Percentiles rank a stretch among this genome's conserved stretches.
These are phyloP conservation scores for Plecotus auritus DNA, from an alignment of 2,113 vertebrate species.

Conservation along the genomic window DNA sequence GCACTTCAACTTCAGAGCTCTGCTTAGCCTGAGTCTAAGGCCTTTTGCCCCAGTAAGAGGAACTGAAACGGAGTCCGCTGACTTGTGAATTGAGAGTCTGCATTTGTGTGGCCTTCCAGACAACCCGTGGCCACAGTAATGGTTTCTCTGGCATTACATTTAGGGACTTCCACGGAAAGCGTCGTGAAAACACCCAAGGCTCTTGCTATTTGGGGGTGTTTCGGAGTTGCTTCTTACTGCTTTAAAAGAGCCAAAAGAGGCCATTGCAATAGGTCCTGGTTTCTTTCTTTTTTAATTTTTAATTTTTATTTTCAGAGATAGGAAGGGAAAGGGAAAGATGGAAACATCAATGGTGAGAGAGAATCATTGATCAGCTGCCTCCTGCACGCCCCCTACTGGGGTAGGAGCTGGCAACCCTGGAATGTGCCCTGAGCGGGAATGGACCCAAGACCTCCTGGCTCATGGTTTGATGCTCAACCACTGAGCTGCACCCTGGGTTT, in stretches of 20 bases:
- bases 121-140: background rate
- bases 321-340: no score
- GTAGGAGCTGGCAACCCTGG: no score
- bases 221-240: background rate
- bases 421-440: no score
- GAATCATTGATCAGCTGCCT: no score
- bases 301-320: no score
- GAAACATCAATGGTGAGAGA: no score
- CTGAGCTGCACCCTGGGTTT: background rate
- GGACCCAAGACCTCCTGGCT: no score
- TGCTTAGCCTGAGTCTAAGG: background rate
- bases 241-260: background rate
- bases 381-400: no score
- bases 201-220: background rate
- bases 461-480: no score
- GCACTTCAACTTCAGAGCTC: background rate
- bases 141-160: background rate
- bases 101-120: background rate
- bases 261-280: accelerated
- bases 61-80: slow-evolving; percentile 54
- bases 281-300: background rate
- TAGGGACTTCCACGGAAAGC: slow-evolving; percentile 34
- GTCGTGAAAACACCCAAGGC: slow-evolving; percentile 16
- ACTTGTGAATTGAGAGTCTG: background rate
- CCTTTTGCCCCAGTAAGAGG: background rate